Base-by-base conservation (phyloP, 2,888 invertebrate genomes). In the Oscheius sp. region DNA sequence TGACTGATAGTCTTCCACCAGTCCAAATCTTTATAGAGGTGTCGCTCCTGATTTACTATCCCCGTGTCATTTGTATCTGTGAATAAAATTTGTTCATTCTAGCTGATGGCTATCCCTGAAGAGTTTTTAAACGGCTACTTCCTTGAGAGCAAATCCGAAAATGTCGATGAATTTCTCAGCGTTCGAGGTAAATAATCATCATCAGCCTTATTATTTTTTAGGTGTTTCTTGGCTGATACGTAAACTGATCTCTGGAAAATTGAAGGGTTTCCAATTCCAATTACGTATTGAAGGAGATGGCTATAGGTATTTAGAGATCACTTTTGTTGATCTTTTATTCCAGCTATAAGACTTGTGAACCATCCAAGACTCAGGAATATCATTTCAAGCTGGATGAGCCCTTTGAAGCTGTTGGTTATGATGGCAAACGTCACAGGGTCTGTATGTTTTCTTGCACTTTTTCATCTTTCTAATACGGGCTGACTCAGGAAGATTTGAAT, bases 161-260 rank as follows among this genome's bases (percentile, higher is more conserved):
- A 55, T 20, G 39, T 53, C n/a, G 65, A 65, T 33, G 65, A 55
- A n/a, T 65, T 65, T 39, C 53, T 65, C 5, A 65, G 65, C 27
- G 52, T 65, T 10, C 23, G 65, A 65, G 65, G 65, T 65, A 25
- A 3, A 3, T 48, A 15, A 25, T 12, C 15, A 42, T 58, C 17
- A 6, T 39, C 5, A 29, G 5, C 20, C 3, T 29, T 27, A 42
- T 3, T 17, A 20, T 34, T 25, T 37, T 65, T 65, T 37, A 65
- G 65, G 65, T 3, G 65, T 65, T 52, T 53, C 65, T 8, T 65
- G 65, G 65, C 53, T 65, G 2, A 39, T 65, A n/a, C 3, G 65
- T 12, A 65, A 65, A 34, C 17, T 65, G 17, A 65, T 65, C 17
- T 29, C 23, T 23, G 52, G 65, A 29, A 65, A 65, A 25, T 39